Percentiles rank a stretch among this genome's conserved stretches.
Evolutionary conservation across 2,888 invertebrate genomes (phyloP).

Genomic region (Hymenopus coronatus): DNA sequence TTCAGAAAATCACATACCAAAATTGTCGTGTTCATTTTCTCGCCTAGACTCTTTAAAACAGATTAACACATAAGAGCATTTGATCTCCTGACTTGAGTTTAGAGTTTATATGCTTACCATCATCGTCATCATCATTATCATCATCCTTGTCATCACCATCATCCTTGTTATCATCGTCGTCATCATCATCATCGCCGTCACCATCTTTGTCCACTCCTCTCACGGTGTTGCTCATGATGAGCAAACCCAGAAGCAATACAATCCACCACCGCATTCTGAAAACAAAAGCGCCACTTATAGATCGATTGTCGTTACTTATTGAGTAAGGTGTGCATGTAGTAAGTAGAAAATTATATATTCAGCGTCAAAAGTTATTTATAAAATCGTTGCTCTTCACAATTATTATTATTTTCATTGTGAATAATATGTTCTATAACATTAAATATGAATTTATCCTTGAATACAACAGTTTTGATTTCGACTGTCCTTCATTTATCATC

Average conservation of each 20-base stretch:
- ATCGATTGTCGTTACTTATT: too few relatives aligned
- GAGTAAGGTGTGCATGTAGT: not conserved
- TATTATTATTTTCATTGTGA: too few relatives aligned
- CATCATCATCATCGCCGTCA: not conserved
- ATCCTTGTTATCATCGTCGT: not conserved
- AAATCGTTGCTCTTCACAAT: too few relatives aligned
- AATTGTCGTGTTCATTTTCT: too few relatives aligned
- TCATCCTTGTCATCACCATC: not conserved
- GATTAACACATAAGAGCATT: too few relatives aligned
- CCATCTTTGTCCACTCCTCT: not conserved
- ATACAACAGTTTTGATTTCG: too few relatives aligned
- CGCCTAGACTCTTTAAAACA: too few relatives aligned
- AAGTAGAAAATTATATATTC: not conserved
- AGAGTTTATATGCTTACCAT: not conserved
- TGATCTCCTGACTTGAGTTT: not conserved
- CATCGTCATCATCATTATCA: not conserved
- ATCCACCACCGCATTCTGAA: not conserved
- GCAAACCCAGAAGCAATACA: not conserved
- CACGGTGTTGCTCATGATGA: not conserved
- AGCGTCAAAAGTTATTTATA: too few relatives aligned
- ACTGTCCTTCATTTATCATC: too few relatives aligned
- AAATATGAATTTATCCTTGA: too few relatives aligned
- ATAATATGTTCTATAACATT: too few relatives aligned
- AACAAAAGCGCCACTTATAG: not conserved
- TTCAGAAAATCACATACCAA: too few relatives aligned